Conservation (phyloP, 1,140 invertebrate species). For the Zaprionus gabonicus region DNA sequence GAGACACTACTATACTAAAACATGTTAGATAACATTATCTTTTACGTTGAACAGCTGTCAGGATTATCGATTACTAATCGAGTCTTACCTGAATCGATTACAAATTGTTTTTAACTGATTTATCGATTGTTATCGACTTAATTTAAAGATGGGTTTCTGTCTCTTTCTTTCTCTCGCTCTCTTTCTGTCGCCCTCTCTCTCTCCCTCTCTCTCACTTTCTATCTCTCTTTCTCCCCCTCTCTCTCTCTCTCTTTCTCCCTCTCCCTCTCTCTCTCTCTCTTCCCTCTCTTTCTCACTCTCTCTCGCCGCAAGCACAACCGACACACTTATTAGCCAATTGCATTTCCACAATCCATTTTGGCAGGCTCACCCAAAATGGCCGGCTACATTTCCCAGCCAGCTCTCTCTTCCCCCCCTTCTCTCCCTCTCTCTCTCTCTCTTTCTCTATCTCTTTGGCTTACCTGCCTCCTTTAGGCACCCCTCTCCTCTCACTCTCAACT, state of each 20-base stretch:
- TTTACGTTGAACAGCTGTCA: no score
- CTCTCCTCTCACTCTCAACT: neutral
- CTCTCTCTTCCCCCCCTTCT: neutral
- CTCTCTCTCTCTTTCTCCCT: neutral
- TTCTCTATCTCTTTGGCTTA: neutral
- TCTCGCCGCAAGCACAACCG: neutral
- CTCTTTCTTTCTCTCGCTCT: neutral
- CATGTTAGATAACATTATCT: no score
- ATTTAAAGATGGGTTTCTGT: no score
- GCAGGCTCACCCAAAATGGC: slow-evolving; percentile 61
- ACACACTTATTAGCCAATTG: slow-evolving; percentile 48
- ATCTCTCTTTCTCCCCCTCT: no score
- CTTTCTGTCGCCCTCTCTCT: no score
- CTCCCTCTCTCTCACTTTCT: no score
- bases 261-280: neutral
- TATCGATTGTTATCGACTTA: neutral
- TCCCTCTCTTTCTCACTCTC: neutral
- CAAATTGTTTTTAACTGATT: neutral
- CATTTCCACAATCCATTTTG: slow-evolving; percentile 46
- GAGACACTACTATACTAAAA: no score
- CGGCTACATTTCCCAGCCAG: slow-evolving; percentile 28
- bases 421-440: neutral
- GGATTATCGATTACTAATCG: no score
- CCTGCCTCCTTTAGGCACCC: neutral
- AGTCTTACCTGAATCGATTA: no score